Base-by-base conservation (phyloP, 2,888 invertebrate species). In the Villa cingulata region DNA sequence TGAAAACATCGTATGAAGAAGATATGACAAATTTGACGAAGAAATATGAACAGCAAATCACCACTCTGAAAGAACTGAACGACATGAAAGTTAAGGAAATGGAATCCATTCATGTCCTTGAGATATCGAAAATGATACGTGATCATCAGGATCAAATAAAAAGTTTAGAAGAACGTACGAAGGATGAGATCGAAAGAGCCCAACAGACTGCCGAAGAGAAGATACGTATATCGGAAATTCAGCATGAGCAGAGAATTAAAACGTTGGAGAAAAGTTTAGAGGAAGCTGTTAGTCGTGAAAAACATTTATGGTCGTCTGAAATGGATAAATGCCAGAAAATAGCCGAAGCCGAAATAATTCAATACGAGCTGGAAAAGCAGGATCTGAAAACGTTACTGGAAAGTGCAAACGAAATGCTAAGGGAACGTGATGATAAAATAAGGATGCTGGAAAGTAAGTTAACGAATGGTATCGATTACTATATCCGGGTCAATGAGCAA, bases 251-350 rank as follows among this genome's bases (percentile, higher is more conserved):
- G 53, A 72, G 69, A 56, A 60, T 68, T 19, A 65, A 70, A 47
- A 67, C 70, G 51, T 57, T 71, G 9, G 74, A 74, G 55, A 58
- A 55, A 2, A 64, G 61, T 27, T 64, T 71, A 58, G 65, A 70
- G 54, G 57, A 62, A 19, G 67, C 70, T 29, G 53, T 74, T 6
- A 64, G 70, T 50, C 62, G 65, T 3, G 71, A 74, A 57, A 64
- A 70, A 55, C 58, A 60, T 43, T 66, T 72, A 53, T 67, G 71
- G 56, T 66, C 70, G 12, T 65, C 61, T 2, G 74, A 75, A 57
- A 59, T 75, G 48, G 73, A 72, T 54, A 74, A 74, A 56, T 73
- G 74, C 29, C 74, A 75, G 58, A 70, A 72, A 48, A 69, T 74
- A 53, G 73, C 73, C 46, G 74, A 75, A 58, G 72, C 72, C 47